Percentiles rank a stretch among this genome's conserved stretches.
Conservation (phyloP, 64 coral and sea anemone species). For the Exaiptasia diaphana region DNA sequence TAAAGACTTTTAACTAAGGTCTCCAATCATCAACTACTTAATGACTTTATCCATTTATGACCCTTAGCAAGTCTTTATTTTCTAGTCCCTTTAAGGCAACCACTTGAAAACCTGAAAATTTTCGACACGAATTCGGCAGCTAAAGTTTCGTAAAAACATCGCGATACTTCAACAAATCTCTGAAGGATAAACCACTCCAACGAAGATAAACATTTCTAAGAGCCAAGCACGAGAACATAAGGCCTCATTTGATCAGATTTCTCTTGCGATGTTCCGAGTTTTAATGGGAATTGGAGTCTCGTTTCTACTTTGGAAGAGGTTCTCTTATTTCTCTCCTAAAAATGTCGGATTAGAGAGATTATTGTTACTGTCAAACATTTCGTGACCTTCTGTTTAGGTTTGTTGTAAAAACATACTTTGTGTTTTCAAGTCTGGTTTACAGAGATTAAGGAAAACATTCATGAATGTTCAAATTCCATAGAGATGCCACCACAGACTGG, state of each 20-base stretch:
- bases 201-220: neutral
- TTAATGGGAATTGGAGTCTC: neutral
- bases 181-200: neutral
- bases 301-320: neutral
- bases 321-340: neutral
- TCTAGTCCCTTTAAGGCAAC: no score
- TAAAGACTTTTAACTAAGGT: no score
- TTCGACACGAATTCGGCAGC: neutral
- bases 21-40: no score
- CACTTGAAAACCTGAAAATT: no score
- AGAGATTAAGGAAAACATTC: conserved; percentile 12
- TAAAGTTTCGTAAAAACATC: conserved; percentile 9
- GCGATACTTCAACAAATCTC: neutral
- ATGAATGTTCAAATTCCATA: conserved; percentile 10
- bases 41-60: no score
- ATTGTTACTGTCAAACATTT: neutral
- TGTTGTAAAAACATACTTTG: neutral
- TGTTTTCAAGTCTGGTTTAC: conserved; percentile 15
- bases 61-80: no score
- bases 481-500: no score
- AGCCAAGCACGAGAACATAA: neutral
- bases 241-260: neutral
- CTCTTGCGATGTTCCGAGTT: neutral
- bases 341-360: conserved; percentile 9
- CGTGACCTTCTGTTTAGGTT: neutral